Evolutionary conservation across 2,888 invertebrate species (phyloP), one percentile per base, ranked within the genome.

Genomic region (Didymodactylos carnosus): DNA sequence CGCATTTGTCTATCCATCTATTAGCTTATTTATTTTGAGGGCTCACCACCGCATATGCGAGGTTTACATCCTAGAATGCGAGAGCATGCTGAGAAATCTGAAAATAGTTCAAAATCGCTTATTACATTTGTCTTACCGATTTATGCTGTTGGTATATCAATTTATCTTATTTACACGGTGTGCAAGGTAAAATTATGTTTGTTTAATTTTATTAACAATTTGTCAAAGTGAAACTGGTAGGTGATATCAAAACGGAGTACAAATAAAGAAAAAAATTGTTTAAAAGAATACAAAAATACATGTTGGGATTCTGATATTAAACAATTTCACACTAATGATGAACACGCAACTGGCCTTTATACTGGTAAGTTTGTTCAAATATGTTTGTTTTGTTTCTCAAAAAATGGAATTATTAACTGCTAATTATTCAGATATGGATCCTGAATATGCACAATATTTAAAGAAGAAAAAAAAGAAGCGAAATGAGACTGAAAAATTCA

Each of bases 111-210:
- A 39, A 75, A 75, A 46, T 72, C 72, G 39, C 39, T 72, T 27
- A 35, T 75, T 19, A 75, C 72, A 6, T 69, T 75, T 51, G 53
- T 72, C 8, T 25, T 75, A 40, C 75, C 75, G 35, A 69, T 75
- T 11, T 75, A 75, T 40, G 72, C 75, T 16, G 49, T 75, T 69
- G 75, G 75, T 49, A 75, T 75, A 27, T 72, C 49, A 14, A 16
- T 75, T 7, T 75, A 72, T 62, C 69, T 75, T 62, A 19, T 75
- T 11, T 75, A 72, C 39, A 75, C 70, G 16, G 27, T 72, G n/a
- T 75, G 35, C 19, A 75, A 75, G 72, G 75, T 75, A 6, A 0
- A 8, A 1, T 7, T 13, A 3, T 46, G 3, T 46, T 8, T n/a
- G n/a, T 8, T 6, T 46, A 5, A 19, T 23, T 51, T 2, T 25